Evolutionary conservation across 2,888 invertebrate genomes (phyloP), one percentile per base, ranked within the genome.

Genomic region (Caenorhabditis drosophilae): DNA sequence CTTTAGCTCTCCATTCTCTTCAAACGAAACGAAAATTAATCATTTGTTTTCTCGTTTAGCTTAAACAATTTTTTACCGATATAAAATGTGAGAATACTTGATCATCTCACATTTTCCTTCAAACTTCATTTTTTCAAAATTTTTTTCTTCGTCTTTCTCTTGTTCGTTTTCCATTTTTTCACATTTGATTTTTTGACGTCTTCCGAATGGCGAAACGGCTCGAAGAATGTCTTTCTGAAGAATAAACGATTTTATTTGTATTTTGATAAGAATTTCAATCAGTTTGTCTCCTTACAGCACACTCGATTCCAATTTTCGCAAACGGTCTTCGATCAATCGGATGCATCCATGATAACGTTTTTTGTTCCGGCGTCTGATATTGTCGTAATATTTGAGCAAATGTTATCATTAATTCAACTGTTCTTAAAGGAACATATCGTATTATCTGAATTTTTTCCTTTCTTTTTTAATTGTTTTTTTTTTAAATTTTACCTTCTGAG

Each of bases 1-100:
- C 15, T 7, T 60, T 52, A 27, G 48, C 51, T 0, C 72, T 47
- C 72, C 72, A 72, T 22, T 72, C 68, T 27, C 70, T 70, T 4
- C n/a, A 36, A 36, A 36, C 4, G 16, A 36, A 9, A 36, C 41
- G 35, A 64, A 52, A 46, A n/a, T 44, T 9, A 35, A 22, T 4
- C 4, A n/a, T n/a, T n/a, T n/a, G n/a, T n/a, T n/a, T n/a, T n/a
- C n/a, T n/a, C n/a, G n/a, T n/a, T n/a, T n/a, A n/a, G n/a, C n/a
- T n/a, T n/a, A n/a, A n/a, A n/a, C n/a, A 44, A 31, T 31, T 36
- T n/a, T 20, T 47, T 25, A 62, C 62, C 63, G 27, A 23, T 50
- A 54, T 0, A 64, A 27, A 34, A 58, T 36, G 40, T 60, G 64
- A 3, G 20, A 34, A 23, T 45, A 66, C 22, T 42, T 12, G 6